Evolutionary conservation across 2,797 vertebrate species (phyloP).

Genomic region (Labeo calbasu): DNA sequence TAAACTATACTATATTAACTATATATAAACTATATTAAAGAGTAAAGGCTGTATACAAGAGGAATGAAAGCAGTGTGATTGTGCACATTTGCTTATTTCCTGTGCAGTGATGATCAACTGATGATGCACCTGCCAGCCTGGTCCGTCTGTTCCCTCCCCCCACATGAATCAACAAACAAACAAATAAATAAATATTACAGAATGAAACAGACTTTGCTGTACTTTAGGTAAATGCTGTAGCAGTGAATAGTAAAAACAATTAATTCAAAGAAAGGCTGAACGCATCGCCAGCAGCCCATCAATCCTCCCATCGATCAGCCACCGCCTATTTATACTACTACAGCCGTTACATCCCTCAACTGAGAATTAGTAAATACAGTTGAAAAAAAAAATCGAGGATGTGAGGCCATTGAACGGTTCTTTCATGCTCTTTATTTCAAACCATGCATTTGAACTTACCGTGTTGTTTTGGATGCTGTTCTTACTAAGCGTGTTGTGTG

Average conservation of each 20-base stretch:
- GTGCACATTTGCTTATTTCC: neutral
- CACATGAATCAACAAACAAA: neutral
- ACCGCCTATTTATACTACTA: constrained; percentile 37
- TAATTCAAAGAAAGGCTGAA: neutral
- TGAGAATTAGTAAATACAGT: constrained; percentile 10
- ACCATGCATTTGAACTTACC: constrained; percentile 49
- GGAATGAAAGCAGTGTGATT: neutral
- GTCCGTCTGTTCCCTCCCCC: neutral
- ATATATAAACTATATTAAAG: neutral
- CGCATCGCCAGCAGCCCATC: neutral
- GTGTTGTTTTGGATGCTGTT: constrained; percentile 22
- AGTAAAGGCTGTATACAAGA: neutral
- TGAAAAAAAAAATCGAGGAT: constrained; percentile 37
- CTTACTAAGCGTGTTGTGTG: neutral
- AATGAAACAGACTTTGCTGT: neutral
- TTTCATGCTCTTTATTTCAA: constrained; percentile 25
- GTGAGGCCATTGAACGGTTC: constrained; percentile 59
- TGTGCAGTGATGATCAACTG: neutral
- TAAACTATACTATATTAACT: neutral
- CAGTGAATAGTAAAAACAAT: neutral
- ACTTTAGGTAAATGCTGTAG: neutral
- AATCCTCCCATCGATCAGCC: constrained; percentile 19
- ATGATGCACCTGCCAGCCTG: constrained; percentile 11
- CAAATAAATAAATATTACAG: neutral
- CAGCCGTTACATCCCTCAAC: neutral